Percentiles rank a stretch among this genome's conserved stretches.
Evolutionary conservation across 2,797 vertebrate species (phyloP).

Genomic region (Pampus argenteus): DNA sequence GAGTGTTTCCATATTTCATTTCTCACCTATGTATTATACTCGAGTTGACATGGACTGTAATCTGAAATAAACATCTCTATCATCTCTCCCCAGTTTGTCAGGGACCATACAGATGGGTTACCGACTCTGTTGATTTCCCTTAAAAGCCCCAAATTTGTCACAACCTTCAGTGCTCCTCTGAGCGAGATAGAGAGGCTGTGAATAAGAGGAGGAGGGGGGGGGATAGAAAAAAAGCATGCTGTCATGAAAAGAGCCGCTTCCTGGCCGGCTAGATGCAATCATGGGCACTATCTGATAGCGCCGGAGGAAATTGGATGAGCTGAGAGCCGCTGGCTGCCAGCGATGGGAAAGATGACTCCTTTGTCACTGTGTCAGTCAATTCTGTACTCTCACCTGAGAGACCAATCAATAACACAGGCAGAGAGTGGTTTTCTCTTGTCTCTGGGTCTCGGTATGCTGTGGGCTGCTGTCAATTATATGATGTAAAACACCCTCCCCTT

Average conservation of each 20-base stretch:
- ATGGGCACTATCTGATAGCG: constrained; percentile 82
- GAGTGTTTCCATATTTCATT: constrained; percentile 72
- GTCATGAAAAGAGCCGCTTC: constrained; percentile 82
- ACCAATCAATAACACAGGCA: constrained; percentile 75
- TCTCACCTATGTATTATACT: constrained; percentile 48
- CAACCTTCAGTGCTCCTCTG: constrained; percentile 76
- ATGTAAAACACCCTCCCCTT: constrained; percentile 64
- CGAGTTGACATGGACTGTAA: constrained; percentile 47
- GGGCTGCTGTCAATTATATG: constrained; percentile 75
- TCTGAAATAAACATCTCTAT: constrained; percentile 70
- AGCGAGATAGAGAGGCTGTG: constrained; percentile 70
- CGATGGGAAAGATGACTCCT: constrained; percentile 90
- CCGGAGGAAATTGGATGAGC: constrained; percentile 87
- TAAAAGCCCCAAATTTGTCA: constrained; percentile 79
- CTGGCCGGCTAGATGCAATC: constrained; percentile 84
- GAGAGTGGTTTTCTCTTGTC: constrained; percentile 58
- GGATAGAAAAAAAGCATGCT: constrained; percentile 49
- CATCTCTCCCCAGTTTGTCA: constrained; percentile 66
- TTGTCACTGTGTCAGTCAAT: constrained; percentile 87
- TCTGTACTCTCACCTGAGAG: constrained; percentile 80
- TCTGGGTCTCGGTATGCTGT: constrained; percentile 42
- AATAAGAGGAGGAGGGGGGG: constrained; percentile 40
- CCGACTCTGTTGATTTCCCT: constrained; percentile 69
- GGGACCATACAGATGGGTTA: constrained; percentile 57
- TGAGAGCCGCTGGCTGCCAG: constrained; percentile 76